phyloP scores from a whole-genome alignment of 2,888 invertebrate species.

The Pteria penguin region DNA sequence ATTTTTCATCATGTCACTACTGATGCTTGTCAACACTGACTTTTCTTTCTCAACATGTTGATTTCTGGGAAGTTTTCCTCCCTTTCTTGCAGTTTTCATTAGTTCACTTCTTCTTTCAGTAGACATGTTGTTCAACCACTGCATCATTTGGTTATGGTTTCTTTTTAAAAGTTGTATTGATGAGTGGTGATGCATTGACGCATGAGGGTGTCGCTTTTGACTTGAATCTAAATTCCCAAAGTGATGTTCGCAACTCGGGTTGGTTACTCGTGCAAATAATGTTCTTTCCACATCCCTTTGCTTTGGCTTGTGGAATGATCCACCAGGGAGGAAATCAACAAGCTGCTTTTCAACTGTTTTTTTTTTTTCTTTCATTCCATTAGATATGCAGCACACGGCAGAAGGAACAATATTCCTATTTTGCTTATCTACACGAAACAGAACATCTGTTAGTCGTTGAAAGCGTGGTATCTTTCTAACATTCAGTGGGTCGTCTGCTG shows the following conservation, averaged over 20 bases:
- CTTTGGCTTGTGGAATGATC: slow-evolving; percentile 3
- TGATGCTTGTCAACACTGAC: too few species aligned
- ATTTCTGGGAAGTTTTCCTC: too few species aligned
- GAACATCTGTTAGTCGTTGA: neutral
- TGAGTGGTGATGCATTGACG: too few species aligned
- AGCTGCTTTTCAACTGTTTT: slow-evolving; percentile 46
- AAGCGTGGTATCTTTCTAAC: slow-evolving; percentile 3
- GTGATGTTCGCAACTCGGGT: neutral
- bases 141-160: too few species aligned
- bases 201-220: too few species aligned
- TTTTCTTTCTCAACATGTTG: too few species aligned
- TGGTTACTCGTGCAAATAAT: slow-evolving; percentile 23
- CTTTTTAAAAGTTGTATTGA: too few species aligned
- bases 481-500: neutral
- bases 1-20: too few species aligned
- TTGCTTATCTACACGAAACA: neutral
- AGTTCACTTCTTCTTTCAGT: too few species aligned
- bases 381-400: slow-evolving; percentile 4
- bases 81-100: too few species aligned
- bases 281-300: slow-evolving; percentile 31
- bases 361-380: slow-evolving; percentile 26
- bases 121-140: too few species aligned
- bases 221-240: slow-evolving; percentile 5
- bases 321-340: slow-evolving; percentile 45
- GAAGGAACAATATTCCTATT: slow-evolving; percentile 16